These are phyloP conservation scores for Drosophila tripunctata DNA, from an alignment of 2,888 invertebrate genomes.

Conservation along the genomic window DNA sequence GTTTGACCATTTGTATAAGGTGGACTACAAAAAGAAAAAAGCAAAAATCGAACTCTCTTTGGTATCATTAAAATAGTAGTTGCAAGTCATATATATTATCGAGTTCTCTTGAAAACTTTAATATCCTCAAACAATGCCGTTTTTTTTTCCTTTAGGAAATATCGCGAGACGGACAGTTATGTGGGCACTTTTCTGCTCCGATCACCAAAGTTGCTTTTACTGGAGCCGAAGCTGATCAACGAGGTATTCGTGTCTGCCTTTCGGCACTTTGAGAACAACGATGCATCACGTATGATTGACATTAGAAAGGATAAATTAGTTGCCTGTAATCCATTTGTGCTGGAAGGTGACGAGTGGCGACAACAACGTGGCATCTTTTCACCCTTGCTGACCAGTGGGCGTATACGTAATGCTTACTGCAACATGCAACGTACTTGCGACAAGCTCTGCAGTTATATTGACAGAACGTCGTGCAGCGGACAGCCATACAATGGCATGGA, in stretches of 20 bases:
- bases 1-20: too few species aligned
- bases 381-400: constrained; percentile 85
- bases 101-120: too few species aligned
- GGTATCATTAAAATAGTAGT: too few species aligned
- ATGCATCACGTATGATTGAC: constrained; percentile 76
- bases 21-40: too few species aligned
- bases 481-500: constrained; percentile 84
- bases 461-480: constrained; percentile 51
- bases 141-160: constrained; percentile 55
- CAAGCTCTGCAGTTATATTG: constrained; percentile 83
- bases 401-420: constrained; percentile 85
- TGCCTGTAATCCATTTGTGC: constrained; percentile 85
- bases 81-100: too few species aligned
- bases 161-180: constrained; percentile 75
- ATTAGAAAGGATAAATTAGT: constrained; percentile 84
- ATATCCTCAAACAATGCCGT: neutral
- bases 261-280: constrained; percentile 82
- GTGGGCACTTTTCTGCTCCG: constrained; percentile 84
- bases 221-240: constrained; percentile 83
- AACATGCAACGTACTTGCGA: constrained; percentile 84
- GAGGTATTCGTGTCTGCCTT: constrained; percentile 85
- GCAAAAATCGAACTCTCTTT: too few species aligned
- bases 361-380: constrained; percentile 84
- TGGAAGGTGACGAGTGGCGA: constrained; percentile 85
- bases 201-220: constrained; percentile 82